Percentiles rank a stretch among this genome's conserved stretches.
Evolutionary conservation across 2,113 vertebrate species (phyloP).

Genomic region (Phyllopteryx taeniolatus): DNA sequence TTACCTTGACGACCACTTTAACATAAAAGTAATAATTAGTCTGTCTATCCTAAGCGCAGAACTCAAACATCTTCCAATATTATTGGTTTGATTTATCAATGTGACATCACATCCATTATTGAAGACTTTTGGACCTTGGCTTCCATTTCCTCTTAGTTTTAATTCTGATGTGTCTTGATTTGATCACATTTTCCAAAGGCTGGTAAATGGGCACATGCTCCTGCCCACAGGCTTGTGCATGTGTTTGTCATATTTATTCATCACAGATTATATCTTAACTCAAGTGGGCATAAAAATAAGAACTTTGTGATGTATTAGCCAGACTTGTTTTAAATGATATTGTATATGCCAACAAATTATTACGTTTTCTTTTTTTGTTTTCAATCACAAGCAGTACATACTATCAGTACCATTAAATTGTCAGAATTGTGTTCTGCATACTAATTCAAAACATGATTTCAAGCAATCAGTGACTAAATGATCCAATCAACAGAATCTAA

Average conservation of each 20-base stretch:
- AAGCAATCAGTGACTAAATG: too few species aligned
- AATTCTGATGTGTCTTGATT: slow-evolving; percentile 41
- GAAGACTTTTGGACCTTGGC: slow-evolving; percentile 2
- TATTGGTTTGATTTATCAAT: slow-evolving; percentile 15
- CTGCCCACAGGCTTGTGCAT: slow-evolving; percentile 38
- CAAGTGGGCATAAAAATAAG: slow-evolving; percentile 54
- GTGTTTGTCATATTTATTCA: slow-evolving; percentile 56
- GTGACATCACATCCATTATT: slow-evolving; percentile 1
- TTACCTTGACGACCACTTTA: background rate
- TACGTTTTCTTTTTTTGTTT: background rate
- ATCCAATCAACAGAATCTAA: background rate
- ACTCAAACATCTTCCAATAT: background rate
- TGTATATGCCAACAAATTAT: background rate
- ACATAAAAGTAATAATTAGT: background rate
- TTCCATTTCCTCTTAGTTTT: slow-evolving; percentile 32
- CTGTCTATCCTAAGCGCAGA: background rate
- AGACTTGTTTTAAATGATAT: background rate
- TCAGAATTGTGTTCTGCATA: background rate
- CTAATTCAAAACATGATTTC: too few species aligned
- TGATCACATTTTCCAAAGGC: slow-evolving; percentile 48
- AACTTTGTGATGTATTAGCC: slow-evolving; percentile 48
- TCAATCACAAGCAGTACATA: too few species aligned
- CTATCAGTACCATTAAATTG: background rate
- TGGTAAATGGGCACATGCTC: slow-evolving; percentile 39
- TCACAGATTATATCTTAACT: slow-evolving; percentile 54